Conservation (phyloP, 2,888 invertebrate genomes). For the Steinernema hermaphroditum region DNA sequence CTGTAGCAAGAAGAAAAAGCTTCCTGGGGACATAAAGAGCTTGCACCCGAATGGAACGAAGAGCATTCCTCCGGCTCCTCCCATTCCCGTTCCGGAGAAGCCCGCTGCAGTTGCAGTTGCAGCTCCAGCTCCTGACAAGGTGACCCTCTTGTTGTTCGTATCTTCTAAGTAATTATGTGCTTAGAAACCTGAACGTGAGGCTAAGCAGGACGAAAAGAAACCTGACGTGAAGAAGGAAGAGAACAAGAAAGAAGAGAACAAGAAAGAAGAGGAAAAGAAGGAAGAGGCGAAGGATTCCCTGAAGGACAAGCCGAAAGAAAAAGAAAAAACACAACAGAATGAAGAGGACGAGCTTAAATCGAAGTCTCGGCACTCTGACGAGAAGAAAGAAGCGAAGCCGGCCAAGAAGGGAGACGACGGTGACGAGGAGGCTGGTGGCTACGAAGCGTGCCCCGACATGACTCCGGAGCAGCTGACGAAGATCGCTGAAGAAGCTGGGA, state of each 20-base stretch:
- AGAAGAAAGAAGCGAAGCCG: neutral
- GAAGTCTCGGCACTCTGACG: no score
- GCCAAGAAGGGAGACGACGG: neutral
- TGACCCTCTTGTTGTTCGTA: neutral
- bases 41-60: neutral
- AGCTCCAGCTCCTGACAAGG: neutral
- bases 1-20: constrained; percentile 14
- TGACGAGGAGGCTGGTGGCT: constrained; percentile 8
- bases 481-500: constrained; percentile 17
- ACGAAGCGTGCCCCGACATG: constrained; percentile 27
- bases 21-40: neutral
- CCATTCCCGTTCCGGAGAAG: neutral
- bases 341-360: neutral
- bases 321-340: no score
- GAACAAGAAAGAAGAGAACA: neutral
- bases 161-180: neutral
- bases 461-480: constrained; percentile 21
- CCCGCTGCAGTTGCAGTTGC: neutral
- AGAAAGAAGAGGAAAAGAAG: neutral
- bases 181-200: neutral
- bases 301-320: neutral
- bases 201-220: neutral
- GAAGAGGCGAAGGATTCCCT: neutral
- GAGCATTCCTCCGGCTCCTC: neutral
- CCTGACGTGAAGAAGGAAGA: neutral